phyloP scores from a whole-genome alignment of 2,888 invertebrate genomes.

The Cosmia pyralina region DNA sequence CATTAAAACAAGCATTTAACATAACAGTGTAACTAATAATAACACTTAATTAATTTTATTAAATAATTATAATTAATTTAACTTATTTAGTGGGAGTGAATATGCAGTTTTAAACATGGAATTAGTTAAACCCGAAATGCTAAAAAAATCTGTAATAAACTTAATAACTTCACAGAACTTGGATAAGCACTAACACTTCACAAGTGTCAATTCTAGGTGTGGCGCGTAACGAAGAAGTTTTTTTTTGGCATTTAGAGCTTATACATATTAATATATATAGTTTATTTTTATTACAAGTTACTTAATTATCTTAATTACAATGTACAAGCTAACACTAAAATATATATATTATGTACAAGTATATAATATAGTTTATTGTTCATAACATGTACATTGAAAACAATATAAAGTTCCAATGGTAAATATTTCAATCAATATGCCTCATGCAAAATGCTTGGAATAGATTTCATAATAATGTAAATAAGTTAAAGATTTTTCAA shows the following conservation, averaged over 20 bases:
- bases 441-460: neutral
- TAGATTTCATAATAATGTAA: neutral
- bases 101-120: neutral
- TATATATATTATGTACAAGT: no score
- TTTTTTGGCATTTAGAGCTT: constrained; percentile 22
- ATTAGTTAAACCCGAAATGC: neutral
- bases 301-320: no score
- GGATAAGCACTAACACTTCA: neutral
- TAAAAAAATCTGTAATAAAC: neutral
- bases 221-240: constrained; percentile 25
- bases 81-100: neutral
- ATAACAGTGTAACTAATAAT: no score
- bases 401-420: constrained; percentile 9
- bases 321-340: no score
- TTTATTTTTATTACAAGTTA: no score
- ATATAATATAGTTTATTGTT: constrained; percentile 7
- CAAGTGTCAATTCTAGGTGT: constrained; percentile 20
- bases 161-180: constrained; percentile 14
- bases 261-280: no score
- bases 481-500: neutral
- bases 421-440: neutral
- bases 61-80: neutral
- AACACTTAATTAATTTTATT: no score
- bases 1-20: neutral
- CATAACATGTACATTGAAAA: constrained; percentile 17